Evolutionary conservation across 2,888 invertebrate species (phyloP).

Genomic region (Chamaedrilus cognettii): DNA sequence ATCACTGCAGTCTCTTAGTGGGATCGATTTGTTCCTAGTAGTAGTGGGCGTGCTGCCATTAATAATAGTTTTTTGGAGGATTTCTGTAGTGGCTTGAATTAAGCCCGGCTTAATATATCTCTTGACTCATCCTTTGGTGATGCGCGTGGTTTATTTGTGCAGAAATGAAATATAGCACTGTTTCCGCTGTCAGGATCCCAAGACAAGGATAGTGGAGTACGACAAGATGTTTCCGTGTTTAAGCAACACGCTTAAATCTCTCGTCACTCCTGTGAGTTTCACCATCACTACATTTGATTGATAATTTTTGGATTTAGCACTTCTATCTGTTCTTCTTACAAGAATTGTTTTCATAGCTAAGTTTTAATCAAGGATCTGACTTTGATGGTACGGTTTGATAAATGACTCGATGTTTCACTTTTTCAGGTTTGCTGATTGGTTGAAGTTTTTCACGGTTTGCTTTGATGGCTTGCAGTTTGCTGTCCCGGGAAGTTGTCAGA

Average conservation of each 20-base stretch:
- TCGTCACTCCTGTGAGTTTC: conserved; percentile 57
- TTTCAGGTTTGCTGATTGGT: too few relatives aligned
- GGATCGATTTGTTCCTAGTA: too few relatives aligned
- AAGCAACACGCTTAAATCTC: conserved; percentile 51
- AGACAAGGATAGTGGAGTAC: conserved; percentile 29
- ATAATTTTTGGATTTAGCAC: background rate
- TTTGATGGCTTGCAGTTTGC: conserved; percentile 68
- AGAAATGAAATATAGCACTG: background rate
- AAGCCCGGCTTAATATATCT: too few relatives aligned
- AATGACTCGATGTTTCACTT: too few relatives aligned
- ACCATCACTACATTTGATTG: background rate
- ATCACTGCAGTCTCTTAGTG: too few relatives aligned
- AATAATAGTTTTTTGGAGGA: too few relatives aligned
- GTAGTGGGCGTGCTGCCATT: too few relatives aligned
- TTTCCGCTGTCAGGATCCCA: background rate
- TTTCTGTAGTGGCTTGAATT: too few relatives aligned
- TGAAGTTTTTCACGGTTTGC: background rate
- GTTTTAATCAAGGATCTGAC: too few relatives aligned
- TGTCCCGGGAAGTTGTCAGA: conserved; percentile 68
- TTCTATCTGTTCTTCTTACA: background rate
- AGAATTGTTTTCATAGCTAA: background rate
- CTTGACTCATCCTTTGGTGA: background rate
- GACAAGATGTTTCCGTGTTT: conserved; percentile 56
- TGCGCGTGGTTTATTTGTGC: background rate
- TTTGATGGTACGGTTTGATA: too few relatives aligned